phyloP scores from a whole-genome alignment of 2,888 invertebrate genomes.

The Aphodius sticticus region DNA sequence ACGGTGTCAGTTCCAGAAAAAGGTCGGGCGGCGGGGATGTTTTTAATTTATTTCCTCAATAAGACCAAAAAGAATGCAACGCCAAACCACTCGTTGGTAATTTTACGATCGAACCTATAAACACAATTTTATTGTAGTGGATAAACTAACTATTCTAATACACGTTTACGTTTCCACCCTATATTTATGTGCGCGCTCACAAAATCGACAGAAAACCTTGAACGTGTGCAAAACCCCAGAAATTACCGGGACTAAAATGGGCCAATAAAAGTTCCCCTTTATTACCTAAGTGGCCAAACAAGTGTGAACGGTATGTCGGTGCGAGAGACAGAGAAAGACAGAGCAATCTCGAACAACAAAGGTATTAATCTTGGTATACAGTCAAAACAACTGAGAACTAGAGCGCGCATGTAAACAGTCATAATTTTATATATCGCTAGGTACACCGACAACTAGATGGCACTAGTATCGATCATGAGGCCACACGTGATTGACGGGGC shows the following conservation, averaged over 20 bases:
- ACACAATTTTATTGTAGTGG: background rate
- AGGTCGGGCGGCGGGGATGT: too few species aligned
- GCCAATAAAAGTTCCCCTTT: background rate
- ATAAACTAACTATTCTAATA: background rate
- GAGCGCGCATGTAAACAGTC: background rate
- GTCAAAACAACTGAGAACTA: background rate
- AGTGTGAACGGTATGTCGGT: background rate
- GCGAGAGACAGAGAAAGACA: background rate
- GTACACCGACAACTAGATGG: background rate
- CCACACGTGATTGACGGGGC: background rate
- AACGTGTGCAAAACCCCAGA: slow-evolving; percentile 4
- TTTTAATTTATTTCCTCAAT: too few species aligned
- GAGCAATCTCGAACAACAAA: background rate
- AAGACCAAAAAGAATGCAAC: background rate
- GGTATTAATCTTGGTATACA: background rate
- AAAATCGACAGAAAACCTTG: background rate
- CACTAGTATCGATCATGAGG: background rate
- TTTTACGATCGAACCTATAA: background rate
- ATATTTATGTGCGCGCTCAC: background rate
- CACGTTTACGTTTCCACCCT: background rate
- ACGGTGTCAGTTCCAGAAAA: too few species aligned
- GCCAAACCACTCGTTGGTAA: background rate
- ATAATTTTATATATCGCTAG: background rate
- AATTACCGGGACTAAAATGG: background rate
- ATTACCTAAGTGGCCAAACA: background rate